These are phyloP conservation scores for Polydrusus cervinus DNA, from an alignment of 2,888 invertebrate genomes.

Conservation along the genomic window DNA sequence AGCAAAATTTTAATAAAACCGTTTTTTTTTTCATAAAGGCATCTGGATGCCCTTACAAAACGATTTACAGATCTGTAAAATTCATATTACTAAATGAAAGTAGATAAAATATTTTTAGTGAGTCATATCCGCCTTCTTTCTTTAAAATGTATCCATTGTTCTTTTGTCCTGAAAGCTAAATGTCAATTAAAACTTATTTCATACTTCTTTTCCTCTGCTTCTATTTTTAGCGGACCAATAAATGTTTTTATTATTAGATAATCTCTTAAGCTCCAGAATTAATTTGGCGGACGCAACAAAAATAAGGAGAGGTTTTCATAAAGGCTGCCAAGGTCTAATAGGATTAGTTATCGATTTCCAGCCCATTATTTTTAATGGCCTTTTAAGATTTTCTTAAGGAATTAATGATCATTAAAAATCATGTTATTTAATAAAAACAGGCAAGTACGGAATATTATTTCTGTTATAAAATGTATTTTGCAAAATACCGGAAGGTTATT, in stretches of 20 bases:
- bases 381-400: constrained; percentile 6
- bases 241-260: constrained; percentile 8
- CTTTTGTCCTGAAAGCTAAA: no score
- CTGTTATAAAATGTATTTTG: not conserved
- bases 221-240: constrained; percentile 1
- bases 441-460: not conserved
- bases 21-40: no score
- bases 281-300: constrained; percentile 16
- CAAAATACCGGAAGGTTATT: no score
- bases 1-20: no score
- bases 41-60: no score
- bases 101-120: no score
- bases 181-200: not conserved
- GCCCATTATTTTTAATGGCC: constrained; percentile 35
- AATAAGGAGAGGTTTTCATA: constrained; percentile 4
- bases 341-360: constrained; percentile 32
- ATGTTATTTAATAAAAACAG: constrained; percentile 5
- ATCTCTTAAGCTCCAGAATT: constrained; percentile 7
- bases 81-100: no score
- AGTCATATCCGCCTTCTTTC: no score
- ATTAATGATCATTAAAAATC: constrained; percentile 16
- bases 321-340: constrained; percentile 20
- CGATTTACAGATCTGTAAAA: no score
- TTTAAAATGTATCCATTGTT: no score
- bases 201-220: not conserved